phyloP scores from a whole-genome alignment of 2,888 invertebrate species.

The Hemicrepidius hirtus region DNA sequence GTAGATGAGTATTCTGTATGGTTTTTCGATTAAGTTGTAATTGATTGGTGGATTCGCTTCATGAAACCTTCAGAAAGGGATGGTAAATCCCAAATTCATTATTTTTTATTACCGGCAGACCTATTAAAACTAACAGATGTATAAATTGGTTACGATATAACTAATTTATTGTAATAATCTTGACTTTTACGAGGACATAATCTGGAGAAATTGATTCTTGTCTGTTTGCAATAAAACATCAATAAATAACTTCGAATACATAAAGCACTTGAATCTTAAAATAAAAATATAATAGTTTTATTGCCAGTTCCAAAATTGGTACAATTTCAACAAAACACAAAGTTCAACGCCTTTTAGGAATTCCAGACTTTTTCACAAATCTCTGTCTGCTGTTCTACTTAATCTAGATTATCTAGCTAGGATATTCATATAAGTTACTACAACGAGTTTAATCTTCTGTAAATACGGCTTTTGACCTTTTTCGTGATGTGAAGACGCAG shows the following conservation, averaged over 20 bases:
- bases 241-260: no score
- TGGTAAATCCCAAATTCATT: constrained; percentile 1
- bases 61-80: constrained; percentile 9
- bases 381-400: not conserved
- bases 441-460: constrained; percentile 21
- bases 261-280: no score
- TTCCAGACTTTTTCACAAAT: constrained; percentile 6
- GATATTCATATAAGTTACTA: constrained; percentile 12
- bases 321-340: not conserved
- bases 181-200: not conserved
- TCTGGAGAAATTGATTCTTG: not conserved
- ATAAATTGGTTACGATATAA: constrained; percentile 1
- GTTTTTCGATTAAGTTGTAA: constrained; percentile 24
- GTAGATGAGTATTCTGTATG: not conserved
- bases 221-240: no score
- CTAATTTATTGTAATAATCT: constrained; percentile 2
- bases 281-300: no score
- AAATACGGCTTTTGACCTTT: constrained; percentile 12
- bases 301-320: no score
- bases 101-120: constrained; percentile 15
- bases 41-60: constrained; percentile 11
- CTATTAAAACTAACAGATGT: constrained; percentile 1
- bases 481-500: not conserved
- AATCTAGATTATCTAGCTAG: constrained; percentile 3
- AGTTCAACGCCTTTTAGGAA: not conserved